Evolutionary conservation across 2,113 vertebrate species (phyloP), one percentile per base, ranked within the genome.

Genomic region (Fulmarus glacialis): DNA sequence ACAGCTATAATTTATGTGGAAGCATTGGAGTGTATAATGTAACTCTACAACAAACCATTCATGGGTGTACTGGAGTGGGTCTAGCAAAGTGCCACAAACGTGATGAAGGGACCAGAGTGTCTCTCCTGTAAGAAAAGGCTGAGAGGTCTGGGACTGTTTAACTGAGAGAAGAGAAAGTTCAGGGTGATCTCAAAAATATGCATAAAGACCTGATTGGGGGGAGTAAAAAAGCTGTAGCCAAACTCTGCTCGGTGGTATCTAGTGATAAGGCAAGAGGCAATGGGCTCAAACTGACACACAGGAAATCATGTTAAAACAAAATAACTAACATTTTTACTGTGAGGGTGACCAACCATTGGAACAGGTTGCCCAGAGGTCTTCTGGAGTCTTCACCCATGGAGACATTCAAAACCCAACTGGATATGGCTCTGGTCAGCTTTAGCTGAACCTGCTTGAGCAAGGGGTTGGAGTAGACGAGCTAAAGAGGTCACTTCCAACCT

Each of bases 401-500:
- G 19, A 29, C 5, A 56, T 77, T 68, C 11, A 64, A 81, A 87
- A 42, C 2, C 2, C 14, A 50, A 2, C 10, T 43, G 12, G 9
- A 58, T 52, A 38, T 2, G 2, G 6, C 32, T 48, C 43, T 11
- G 32, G 29, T 12, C 12, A 87, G 5, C 0, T 0, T 85, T 74
- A 42, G 10, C 8, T 55, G 58, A 24, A 47, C 16, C 4, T 79
- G 2, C 14, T 72, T 77, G 43, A 72, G 11, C 19, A 81, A n/a
- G 11, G 1, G 0, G 0, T 55, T 47, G 6, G 12, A 21, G 3
- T 36, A 29, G 0, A 2, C 12, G 4, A 85, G 15, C 1, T 60
- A 19, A 53, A 42, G 18, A 36, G 4, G 2, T 29, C 2, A 5
- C 30, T 87, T 77, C 22, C 34, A 70, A 40, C 11, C 24, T 81